Evolutionary conservation across 2,888 invertebrate genomes (phyloP).

Genomic region (Ectemnius continuus): DNA sequence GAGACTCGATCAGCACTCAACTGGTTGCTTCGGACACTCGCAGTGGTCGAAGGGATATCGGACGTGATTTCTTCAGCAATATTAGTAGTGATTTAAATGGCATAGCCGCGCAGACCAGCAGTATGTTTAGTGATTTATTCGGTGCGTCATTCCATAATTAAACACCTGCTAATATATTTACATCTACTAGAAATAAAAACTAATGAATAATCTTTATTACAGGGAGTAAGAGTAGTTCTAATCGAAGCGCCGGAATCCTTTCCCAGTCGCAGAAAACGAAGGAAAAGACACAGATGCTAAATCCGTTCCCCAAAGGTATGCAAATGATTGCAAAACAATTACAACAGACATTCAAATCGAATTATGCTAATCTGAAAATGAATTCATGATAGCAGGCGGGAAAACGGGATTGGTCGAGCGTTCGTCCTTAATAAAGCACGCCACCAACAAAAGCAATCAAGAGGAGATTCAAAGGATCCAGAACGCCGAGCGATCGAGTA

Average conservation of each 20-base stretch:
- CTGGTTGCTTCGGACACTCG: constrained; percentile 82
- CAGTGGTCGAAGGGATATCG: constrained; percentile 79
- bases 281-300: constrained; percentile 82
- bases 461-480: constrained; percentile 85
- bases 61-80: constrained; percentile 92
- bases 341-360: no score
- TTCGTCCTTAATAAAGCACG: constrained; percentile 92
- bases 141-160: constrained; percentile 79
- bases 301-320: constrained; percentile 86
- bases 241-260: constrained; percentile 72
- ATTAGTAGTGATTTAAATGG: constrained; percentile 96
- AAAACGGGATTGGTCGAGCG: constrained; percentile 91
- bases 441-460: constrained; percentile 83
- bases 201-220: constrained; percentile 27
- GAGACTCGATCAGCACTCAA: constrained; percentile 82
- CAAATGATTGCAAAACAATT: background rate
- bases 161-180: background rate
- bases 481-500: constrained; percentile 85
- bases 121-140: constrained; percentile 96
- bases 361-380: no score
- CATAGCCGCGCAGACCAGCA: constrained; percentile 93
- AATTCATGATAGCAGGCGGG: constrained; percentile 65
- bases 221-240: constrained; percentile 76
- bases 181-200: background rate
- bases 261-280: constrained; percentile 79